Percentiles rank a stretch among this genome's conserved stretches.
Evolutionary conservation across 2,888 invertebrate species (phyloP).

Genomic region (Stenurella melanura): DNA sequence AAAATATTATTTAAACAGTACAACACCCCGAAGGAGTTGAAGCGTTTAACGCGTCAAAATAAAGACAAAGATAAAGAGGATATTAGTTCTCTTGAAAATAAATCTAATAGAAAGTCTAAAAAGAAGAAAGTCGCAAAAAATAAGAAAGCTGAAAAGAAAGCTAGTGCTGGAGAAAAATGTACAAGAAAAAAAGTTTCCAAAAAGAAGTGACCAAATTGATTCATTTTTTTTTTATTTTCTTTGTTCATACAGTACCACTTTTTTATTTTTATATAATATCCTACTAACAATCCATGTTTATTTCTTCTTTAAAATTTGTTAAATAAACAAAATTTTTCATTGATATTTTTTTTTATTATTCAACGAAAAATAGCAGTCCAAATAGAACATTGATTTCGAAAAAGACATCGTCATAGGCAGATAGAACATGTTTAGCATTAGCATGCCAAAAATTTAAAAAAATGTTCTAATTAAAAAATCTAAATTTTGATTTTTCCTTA

Average conservation of each 20-base stretch:
- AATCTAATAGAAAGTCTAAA: neutral
- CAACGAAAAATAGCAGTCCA: too few relatives aligned
- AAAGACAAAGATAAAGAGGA: neutral
- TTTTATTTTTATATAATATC: neutral
- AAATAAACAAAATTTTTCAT: neutral
- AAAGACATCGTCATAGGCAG: neutral
- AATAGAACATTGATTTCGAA: neutral
- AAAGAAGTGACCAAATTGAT: neutral
- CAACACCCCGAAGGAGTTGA: neutral
- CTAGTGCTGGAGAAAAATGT: neutral
- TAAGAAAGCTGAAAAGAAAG: neutral
- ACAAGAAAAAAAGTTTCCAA: neutral
- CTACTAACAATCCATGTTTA: neutral
- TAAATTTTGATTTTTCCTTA: too few relatives aligned
- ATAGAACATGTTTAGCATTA: too few relatives aligned
- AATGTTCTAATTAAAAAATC: too few relatives aligned
- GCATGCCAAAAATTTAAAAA: too few relatives aligned
- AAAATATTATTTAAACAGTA: neutral
- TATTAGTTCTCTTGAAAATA: neutral
- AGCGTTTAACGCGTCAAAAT: too few relatives aligned
- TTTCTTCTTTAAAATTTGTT: neutral
- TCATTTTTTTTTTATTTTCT: neutral
- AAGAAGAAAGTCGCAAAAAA: neutral
- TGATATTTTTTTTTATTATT: neutral
- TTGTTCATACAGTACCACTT: neutral